phyloP scores from a whole-genome alignment of 2,888 invertebrate species.

The Lithodes maja region DNA sequence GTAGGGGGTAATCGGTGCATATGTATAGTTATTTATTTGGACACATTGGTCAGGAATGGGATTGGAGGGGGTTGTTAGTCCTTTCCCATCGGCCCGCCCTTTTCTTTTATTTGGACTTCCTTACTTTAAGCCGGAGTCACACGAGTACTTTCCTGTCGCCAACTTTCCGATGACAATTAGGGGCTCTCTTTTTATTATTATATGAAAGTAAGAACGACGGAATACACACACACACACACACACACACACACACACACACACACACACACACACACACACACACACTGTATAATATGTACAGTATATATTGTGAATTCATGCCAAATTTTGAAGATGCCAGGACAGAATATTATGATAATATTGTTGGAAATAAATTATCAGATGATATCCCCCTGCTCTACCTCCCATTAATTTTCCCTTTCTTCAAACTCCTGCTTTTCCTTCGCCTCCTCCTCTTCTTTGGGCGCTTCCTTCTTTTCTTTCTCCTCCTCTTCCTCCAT shows the following conservation, averaged over 20 bases:
- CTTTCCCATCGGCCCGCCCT: not conserved
- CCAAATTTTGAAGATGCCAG: too few species aligned
- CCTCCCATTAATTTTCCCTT: not conserved
- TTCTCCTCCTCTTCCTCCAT: not conserved
- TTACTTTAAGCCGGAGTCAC: not conserved
- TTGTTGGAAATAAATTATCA: too few species aligned
- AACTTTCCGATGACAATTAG: not conserved
- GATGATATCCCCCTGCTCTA: not conserved
- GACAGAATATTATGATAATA: too few species aligned
- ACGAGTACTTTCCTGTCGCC: not conserved
- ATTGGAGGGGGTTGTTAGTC: not conserved
- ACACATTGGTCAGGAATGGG: not conserved
- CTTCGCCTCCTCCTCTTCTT: not conserved
- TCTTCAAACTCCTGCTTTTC: not conserved
- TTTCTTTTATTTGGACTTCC: not conserved
- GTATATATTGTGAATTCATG: too few species aligned
- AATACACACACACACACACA: slow-evolving; percentile 16
- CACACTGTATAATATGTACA: too few species aligned
- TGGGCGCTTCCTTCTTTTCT: not conserved
- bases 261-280: too few species aligned
- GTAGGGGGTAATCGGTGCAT: not conserved
- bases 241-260: not conserved
- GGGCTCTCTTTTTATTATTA: too few species aligned
- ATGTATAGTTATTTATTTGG: not conserved
- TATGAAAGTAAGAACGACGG: too few species aligned